Conservation (phyloP, 2,888 invertebrate genomes). For the Andrena haemorrhoa region DNA sequence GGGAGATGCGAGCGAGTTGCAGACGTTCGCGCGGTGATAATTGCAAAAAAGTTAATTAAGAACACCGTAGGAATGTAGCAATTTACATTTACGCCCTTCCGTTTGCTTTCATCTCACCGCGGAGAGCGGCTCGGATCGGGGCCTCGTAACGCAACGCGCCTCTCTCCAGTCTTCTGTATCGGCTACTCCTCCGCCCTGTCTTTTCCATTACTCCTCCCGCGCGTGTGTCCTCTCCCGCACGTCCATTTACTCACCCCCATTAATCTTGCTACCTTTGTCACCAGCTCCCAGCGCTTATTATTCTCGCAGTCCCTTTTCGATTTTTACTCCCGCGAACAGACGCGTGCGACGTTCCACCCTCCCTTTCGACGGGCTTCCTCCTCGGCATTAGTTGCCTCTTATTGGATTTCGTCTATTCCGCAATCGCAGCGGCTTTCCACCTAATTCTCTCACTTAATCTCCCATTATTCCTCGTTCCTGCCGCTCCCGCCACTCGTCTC, state of each 20-base stretch:
- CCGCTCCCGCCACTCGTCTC: not conserved
- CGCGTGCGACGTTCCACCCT: not conserved
- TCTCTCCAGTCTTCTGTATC: slow-evolving; percentile 42
- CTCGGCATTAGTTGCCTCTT: not conserved
- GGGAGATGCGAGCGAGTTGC: slow-evolving; percentile 45
- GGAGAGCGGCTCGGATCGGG: slow-evolving; percentile 32
- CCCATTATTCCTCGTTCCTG: slow-evolving; percentile 45
- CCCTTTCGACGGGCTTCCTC: not conserved
- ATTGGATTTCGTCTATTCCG: slow-evolving; percentile 24
- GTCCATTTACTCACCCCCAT: slow-evolving; percentile 27
- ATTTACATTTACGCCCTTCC: slow-evolving; percentile 75
- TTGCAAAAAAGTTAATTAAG: slow-evolving; percentile 78
- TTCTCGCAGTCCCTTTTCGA: slow-evolving; percentile 4
- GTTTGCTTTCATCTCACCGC: slow-evolving; percentile 57
- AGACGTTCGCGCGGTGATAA: slow-evolving; percentile 70
- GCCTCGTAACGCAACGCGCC: not conserved
- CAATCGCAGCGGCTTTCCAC: slow-evolving; percentile 25
- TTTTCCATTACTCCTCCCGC: slow-evolving; percentile 16
- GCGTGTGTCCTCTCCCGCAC: slow-evolving; percentile 21
- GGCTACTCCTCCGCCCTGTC: slow-evolving; percentile 15
- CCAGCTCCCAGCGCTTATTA: slow-evolving; percentile 43
- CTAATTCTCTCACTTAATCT: slow-evolving; percentile 37
- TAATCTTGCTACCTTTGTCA: slow-evolving; percentile 49
- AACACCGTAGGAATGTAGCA: slow-evolving; percentile 69
- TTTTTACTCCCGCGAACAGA: not conserved